phyloP scores from a whole-genome alignment of 2,113 vertebrate species.

The Albula goreensis region DNA sequence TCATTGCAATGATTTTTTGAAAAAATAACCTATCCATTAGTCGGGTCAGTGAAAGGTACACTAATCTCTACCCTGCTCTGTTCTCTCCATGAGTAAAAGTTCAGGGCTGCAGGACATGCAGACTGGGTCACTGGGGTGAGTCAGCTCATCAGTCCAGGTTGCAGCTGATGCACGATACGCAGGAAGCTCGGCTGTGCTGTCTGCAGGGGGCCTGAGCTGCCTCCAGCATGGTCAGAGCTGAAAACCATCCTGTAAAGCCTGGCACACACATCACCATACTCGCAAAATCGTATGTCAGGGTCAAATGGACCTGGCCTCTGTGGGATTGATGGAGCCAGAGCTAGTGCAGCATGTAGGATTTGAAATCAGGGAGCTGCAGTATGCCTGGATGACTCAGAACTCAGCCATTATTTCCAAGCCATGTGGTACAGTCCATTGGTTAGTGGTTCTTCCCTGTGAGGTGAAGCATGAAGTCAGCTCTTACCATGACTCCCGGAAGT shows the following conservation, averaged over 20 bases:
- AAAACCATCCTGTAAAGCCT: neutral
- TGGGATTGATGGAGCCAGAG: neutral
- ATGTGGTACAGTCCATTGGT: neutral
- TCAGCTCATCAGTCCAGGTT: neutral
- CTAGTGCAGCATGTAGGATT: neutral
- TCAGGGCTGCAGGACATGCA: neutral
- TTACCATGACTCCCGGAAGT: neutral
- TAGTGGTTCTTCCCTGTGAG: too few species aligned
- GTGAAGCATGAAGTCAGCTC: neutral
- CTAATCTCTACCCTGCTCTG: neutral
- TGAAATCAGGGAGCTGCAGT: neutral
- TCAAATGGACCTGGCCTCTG: neutral
- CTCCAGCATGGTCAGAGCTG: too few species aligned
- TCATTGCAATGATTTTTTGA: too few species aligned
- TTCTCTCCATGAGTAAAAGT: neutral
- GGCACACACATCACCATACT: neutral
- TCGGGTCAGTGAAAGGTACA: too few species aligned
- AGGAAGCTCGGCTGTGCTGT: neutral
- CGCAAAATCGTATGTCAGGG: neutral
- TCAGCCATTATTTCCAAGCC: neutral
- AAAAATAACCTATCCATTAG: too few species aligned
- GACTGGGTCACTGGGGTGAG: neutral
- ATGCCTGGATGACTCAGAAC: neutral
- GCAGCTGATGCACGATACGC: neutral
- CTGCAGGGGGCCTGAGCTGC: neutral